Conservation (phyloP, 30 jellyfish, hydroid and myxozoan genomes). For the Hydractinia echinata region DNA sequence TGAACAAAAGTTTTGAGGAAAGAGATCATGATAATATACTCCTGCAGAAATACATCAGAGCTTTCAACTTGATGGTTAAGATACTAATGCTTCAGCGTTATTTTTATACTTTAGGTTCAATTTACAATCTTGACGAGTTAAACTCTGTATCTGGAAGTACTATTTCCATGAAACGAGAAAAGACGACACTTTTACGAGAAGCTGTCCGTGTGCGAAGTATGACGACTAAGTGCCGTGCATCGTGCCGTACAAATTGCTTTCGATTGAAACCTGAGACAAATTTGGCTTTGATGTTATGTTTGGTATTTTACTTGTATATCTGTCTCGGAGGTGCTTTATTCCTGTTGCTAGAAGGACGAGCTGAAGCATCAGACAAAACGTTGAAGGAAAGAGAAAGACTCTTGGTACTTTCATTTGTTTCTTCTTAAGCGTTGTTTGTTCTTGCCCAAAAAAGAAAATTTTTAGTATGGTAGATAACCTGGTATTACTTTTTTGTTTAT, state of each 20-base stretch:
- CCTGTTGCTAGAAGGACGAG: constrained; percentile 91
- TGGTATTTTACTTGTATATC: constrained; percentile 73
- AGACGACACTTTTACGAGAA: constrained; percentile 8
- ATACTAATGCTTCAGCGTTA: no score
- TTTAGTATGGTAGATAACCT: background rate
- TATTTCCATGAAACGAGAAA: constrained; percentile 28
- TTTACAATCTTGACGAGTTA: constrained; percentile 12
- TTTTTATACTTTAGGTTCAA: background rate
- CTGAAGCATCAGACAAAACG: constrained; percentile 25
- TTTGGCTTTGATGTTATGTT: constrained; percentile 80
- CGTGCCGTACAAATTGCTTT: constrained; percentile 35
- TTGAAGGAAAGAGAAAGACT: background rate
- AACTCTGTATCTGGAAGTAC: background rate
- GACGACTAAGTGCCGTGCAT: constrained; percentile 22
- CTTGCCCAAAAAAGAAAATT: background rate
- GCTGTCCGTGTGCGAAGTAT: constrained; percentile 9
- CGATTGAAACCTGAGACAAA: constrained; percentile 87
- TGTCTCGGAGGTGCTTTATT: constrained; percentile 98
- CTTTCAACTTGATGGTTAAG: no score
- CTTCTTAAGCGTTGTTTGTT: background rate
- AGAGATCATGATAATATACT: no score
- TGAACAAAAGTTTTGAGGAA: no score
- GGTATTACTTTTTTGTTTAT: no score
- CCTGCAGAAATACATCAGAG: no score
- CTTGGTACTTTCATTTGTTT: background rate